These are phyloP conservation scores for Neodiprion lecontei DNA, from an alignment of 1,140 invertebrate species.

Conservation along the genomic window DNA sequence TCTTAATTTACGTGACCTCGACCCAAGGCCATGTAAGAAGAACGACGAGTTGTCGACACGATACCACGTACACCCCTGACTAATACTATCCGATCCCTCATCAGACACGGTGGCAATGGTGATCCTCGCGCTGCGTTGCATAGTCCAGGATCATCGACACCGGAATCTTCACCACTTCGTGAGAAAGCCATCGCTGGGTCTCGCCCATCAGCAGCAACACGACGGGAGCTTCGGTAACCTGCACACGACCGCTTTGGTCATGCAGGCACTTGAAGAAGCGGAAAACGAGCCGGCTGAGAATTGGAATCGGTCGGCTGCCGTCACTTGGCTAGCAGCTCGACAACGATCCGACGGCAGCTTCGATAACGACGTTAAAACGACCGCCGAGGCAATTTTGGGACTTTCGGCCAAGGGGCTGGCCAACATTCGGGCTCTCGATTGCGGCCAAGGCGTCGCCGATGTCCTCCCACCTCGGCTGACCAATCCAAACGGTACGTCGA, in stretches of 20 bases:
- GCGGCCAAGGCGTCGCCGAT: constrained; percentile 63
- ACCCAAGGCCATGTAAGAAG: too few species aligned
- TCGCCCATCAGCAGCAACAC: constrained; percentile 77
- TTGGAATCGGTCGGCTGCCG: constrained; percentile 80
- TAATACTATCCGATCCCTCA: constrained; percentile 27
- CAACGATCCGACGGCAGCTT: constrained; percentile 81
- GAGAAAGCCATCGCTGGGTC: constrained; percentile 72
- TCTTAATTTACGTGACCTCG: too few species aligned
- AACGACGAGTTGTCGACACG: too few species aligned
- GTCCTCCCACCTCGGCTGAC: constrained; percentile 43
- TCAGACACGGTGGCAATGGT: constrained; percentile 85
- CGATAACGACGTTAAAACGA: constrained; percentile 72
- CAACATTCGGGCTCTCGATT: constrained; percentile 72
- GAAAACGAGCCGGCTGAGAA: constrained; percentile 67
- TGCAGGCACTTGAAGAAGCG: constrained; percentile 79
- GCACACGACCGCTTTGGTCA: constrained; percentile 80
- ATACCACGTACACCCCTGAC: too few species aligned
- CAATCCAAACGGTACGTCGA: constrained; percentile 42
- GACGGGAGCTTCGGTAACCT: constrained; percentile 85
- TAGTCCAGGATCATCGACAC: constrained; percentile 83
- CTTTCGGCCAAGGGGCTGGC: constrained; percentile 70
- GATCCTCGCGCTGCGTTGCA: constrained; percentile 81
- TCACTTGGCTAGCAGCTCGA: constrained; percentile 73
- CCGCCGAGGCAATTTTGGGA: constrained; percentile 78
- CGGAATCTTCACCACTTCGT: constrained; percentile 80